Evolutionary conservation across 2,113 vertebrate genomes (phyloP), one percentile per base, ranked within the genome.

Genomic region (Macquaria ambigua): DNA sequence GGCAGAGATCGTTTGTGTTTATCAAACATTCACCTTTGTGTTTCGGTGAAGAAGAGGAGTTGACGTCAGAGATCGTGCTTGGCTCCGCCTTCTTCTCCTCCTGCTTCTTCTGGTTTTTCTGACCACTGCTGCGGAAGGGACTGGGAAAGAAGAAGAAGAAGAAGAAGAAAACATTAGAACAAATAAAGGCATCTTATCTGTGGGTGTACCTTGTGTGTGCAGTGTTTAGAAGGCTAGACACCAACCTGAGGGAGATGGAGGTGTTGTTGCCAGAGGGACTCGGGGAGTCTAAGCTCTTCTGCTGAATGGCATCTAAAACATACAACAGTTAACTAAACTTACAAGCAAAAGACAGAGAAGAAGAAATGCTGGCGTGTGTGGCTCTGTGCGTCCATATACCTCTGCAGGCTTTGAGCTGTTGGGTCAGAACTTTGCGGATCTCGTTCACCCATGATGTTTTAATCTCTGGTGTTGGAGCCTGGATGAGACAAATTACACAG

Each of bases 391-490:
- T 58, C 23, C 23, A 23, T 2, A 4, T 95, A 99, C 98, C 98
- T 95, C 97, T 95, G 92, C 93, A 99, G 46, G 98, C 98, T 87
- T 98, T 96, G 16, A 99, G 96, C 88, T 99, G 98, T 78, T 97
- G 96, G 0, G 98, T 99, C 86, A 99, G 92, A 79, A 99, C 97
- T 92, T 99, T 99, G 55, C 98, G 96, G 86, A 99, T 99, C 94
- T 98, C 98, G 34, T 95, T 98, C 87, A 99, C 97, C 98, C 98
- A 99, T 0, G 96, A 92, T 0, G 97, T 97, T 94, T 99, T 99
- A 59, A 99, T 95, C 90, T 99, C 98, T 0, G 95, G 85, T 0
- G 97, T 98, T 6, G 97, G 94, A 25, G 98, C 98, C 98, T 99
- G 1, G 53, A 52, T 31, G 4, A 46, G 76, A 85, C 7, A 77